Evolutionary conservation across 1,140 invertebrate species (phyloP).

Genomic region (Nixonia krombeini): DNA sequence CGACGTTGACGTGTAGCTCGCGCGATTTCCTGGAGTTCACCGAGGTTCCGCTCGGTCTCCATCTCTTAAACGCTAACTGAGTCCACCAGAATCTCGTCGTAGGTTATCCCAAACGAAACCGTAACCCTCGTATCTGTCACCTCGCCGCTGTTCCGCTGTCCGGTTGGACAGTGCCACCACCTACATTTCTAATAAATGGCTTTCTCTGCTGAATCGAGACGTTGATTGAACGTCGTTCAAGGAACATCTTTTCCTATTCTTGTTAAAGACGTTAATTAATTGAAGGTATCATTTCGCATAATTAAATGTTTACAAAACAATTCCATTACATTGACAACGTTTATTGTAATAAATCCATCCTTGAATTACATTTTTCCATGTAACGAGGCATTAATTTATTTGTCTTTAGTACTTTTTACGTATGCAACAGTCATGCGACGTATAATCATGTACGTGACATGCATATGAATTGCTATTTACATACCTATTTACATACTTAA

Average conservation of each 20-base stretch:
- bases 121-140: conserved; percentile 3
- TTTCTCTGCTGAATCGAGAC: conserved; percentile 13
- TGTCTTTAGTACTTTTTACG: too few relatives aligned
- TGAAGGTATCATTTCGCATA: too few relatives aligned
- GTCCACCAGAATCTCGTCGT: conserved; percentile 18
- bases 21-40: conserved; percentile 30
- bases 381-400: too few relatives aligned
- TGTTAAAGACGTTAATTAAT: too few relatives aligned
- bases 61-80: conserved; percentile 14
- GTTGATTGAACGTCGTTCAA: conserved; percentile 38
- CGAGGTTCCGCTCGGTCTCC: conserved; percentile 5
- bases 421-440: too few relatives aligned
- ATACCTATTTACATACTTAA: too few relatives aligned
- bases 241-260: conserved; percentile 29
- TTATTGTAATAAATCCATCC: too few relatives aligned
- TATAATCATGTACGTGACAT: too few relatives aligned
- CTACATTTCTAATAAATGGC: conserved; percentile 38
- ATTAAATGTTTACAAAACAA: too few relatives aligned
- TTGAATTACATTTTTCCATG: too few relatives aligned
- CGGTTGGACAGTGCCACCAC: conserved; percentile 11
- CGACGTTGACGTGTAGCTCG: conserved; percentile 41
- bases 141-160: conserved; percentile 7
- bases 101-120: conserved; percentile 26
- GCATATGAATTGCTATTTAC: too few relatives aligned
- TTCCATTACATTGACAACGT: too few relatives aligned